Conservation (phyloP, 2,113 vertebrate genomes). For the Illadopsis cleaveri region DNA sequence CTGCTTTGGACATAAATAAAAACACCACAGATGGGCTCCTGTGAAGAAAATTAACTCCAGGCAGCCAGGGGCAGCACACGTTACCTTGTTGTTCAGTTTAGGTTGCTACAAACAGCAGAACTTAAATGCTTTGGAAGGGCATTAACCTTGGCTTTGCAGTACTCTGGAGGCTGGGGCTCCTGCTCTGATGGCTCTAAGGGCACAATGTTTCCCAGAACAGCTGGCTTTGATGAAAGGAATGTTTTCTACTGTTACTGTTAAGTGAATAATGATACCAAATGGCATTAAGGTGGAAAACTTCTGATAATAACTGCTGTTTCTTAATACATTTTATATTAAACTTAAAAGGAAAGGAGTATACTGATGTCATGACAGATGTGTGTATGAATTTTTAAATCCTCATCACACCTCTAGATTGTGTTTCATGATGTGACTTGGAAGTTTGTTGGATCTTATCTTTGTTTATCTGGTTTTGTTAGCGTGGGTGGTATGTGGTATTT, state of each 20-base stretch:
- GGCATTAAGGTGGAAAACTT: not conserved
- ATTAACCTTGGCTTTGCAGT: not conserved
- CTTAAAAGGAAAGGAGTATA: not conserved
- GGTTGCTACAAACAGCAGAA: not conserved
- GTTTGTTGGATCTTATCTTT: not conserved
- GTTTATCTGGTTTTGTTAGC: not conserved
- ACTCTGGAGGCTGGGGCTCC: not conserved
- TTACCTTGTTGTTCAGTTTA: not conserved
- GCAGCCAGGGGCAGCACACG: accelerated
- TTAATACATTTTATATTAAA: not conserved
- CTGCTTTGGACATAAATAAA: not conserved
- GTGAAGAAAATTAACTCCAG: not conserved
- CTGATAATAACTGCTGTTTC: not conserved
- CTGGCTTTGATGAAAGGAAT: not conserved
- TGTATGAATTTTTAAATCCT: not conserved
- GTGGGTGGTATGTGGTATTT: not conserved
- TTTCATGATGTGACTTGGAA: not conserved
- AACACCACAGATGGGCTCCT: not conserved
- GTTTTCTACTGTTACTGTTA: not conserved
- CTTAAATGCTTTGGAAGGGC: not conserved
- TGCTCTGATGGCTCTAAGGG: not conserved
- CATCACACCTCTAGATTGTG: not conserved
- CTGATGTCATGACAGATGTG: not conserved
- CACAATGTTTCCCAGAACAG: not conserved
- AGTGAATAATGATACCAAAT: not conserved